phyloP scores from a whole-genome alignment of 1,140 invertebrate genomes.

The Papilio dardanus region DNA sequence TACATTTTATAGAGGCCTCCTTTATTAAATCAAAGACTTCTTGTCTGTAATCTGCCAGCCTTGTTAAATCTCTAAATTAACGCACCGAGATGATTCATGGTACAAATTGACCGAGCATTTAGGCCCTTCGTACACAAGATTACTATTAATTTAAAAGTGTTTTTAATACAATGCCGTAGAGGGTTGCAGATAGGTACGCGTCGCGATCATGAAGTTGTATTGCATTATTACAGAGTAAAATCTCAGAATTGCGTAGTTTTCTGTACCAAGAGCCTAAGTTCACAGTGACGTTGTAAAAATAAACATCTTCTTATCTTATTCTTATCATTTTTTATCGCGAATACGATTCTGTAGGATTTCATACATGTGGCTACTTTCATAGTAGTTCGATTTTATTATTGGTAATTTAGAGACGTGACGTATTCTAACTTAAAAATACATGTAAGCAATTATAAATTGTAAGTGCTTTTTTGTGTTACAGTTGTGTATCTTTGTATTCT shows the following conservation, averaged over 20 bases:
- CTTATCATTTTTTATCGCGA: conserved; percentile 35
- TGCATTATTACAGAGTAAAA: no score
- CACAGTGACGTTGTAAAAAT: conserved; percentile 9
- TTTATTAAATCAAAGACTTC: conserved; percentile 32
- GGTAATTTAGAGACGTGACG: conserved; percentile 1
- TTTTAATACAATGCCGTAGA: no score
- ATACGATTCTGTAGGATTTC: conserved; percentile 9
- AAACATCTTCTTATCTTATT: conserved; percentile 33
- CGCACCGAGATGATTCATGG: conserved; percentile 30
- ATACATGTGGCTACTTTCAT: background rate
- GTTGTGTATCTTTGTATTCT: background rate
- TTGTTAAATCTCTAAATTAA: conserved; percentile 34
- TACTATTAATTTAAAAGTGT: no score
- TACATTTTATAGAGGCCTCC: background rate
- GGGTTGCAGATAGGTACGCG: no score
- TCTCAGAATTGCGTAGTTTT: no score
- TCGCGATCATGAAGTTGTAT: no score
- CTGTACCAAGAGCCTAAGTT: no score
- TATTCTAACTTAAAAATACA: background rate
- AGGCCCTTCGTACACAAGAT: no score
- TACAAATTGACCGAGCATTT: conserved; percentile 19
- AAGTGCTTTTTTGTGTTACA: background rate
- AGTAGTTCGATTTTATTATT: conserved; percentile 11
- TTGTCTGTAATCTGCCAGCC: conserved; percentile 28
- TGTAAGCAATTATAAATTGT: background rate